Evolutionary conservation across 2,797 vertebrate genomes (phyloP), one percentile per base, ranked within the genome.

Genomic region (Danionella dracula): DNA sequence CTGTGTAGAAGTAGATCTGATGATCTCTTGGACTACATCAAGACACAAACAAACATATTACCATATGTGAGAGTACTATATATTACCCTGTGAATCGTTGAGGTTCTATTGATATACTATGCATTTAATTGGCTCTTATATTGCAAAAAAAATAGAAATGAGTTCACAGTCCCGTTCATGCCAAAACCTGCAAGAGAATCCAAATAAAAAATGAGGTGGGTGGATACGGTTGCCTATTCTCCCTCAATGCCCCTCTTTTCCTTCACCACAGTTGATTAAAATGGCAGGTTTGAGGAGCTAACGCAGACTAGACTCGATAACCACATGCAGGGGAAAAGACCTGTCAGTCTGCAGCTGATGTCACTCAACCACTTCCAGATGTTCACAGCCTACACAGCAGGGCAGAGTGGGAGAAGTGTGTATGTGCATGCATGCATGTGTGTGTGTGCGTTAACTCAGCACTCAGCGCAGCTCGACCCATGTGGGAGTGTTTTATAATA

Each of bases 281-380:
- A 61, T 37, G 29, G 27, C 59, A 46, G 38, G 27, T 29, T 58
- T 55, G n/a, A 49, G 15, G 31, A 56, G 44, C 60, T 48, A 65
- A 59, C 16, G 31, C 68, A 66, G 45, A 35, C 49, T 57, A 45
- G 77, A 82, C 73, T 48, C 63, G 75, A 72, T 66, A 66, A 71
- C 78, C 66, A 70, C 81, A 84, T 73, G 74, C 83, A 79, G 83
- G 63, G 81, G 85, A 71, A 73, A 78, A 78, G 84, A 65, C 81
- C 83, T 86, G 86, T 86, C 80, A 71, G 72, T 86, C 80, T 70
- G 68, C 80, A 71, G 69, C 77, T 84, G 80, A 86, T 85, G 83
- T 86, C 86, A 86, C 83, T 79, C 82, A 87, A 90, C 79, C 74
- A 58, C 81, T 86, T 88, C 86, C 88, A 89, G 86, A 88, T 89